Percentiles rank a stretch among this genome's conserved stretches.
phyloP scores from a whole-genome alignment of 1,140 invertebrate species.

The Epicauta chinensis region DNA sequence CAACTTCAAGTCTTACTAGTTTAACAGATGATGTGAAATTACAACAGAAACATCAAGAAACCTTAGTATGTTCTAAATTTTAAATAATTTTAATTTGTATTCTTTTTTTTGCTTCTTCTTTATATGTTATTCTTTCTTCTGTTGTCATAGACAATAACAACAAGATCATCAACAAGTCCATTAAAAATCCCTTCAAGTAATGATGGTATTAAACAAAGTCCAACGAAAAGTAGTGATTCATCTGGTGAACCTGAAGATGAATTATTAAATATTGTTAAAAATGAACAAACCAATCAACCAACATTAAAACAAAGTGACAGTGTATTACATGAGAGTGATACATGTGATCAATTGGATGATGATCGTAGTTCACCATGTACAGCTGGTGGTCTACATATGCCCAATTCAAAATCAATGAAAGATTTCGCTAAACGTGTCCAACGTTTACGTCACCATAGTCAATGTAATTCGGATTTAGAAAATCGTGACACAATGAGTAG shows the following conservation, averaged over 20 bases:
- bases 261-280: constrained; percentile 33
- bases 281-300: constrained; percentile 18
- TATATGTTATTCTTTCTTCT: too few relatives aligned
- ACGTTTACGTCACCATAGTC: constrained; percentile 55
- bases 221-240: constrained; percentile 29
- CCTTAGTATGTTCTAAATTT: constrained; percentile 18
- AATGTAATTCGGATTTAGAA: constrained; percentile 43
- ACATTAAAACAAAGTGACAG: constrained; percentile 31
- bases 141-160: too few relatives aligned
- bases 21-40: too few relatives aligned
- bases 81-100: too few relatives aligned
- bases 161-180: constrained; percentile 21
- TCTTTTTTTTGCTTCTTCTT: too few relatives aligned
- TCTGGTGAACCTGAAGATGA: constrained; percentile 49
- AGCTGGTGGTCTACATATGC: constrained; percentile 55
- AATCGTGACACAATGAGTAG: constrained; percentile 38
- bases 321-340: constrained; percentile 32
- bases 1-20: background rate
- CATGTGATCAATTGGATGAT: constrained; percentile 21
- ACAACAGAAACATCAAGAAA: constrained; percentile 4
- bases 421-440: constrained; percentile 58
- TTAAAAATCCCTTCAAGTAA: constrained; percentile 15
- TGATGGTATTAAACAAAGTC: background rate
- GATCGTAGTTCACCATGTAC: constrained; percentile 47
- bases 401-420: constrained; percentile 51